Base-by-base conservation (phyloP, 1,140 invertebrate genomes). In the Brachionus angularis region DNA sequence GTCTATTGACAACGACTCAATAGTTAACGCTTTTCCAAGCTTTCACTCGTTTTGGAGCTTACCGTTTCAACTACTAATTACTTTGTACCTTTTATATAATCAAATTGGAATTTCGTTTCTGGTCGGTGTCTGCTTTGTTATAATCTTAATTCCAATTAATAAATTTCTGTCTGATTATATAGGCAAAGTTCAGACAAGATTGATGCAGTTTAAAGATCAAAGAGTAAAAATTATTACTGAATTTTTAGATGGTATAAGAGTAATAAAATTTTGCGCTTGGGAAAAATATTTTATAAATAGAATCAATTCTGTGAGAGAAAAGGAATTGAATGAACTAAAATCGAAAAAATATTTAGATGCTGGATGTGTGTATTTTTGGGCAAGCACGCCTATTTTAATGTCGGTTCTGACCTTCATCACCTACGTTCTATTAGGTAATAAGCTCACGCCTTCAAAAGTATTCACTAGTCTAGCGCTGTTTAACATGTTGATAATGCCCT, bases 331-430 rank as follows among this genome's bases (percentile, higher is more conserved):
- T 95, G 47, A 87, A 87, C 73, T 71, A 21, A 69, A 74, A 52
- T 86, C 87, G 16, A 84, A 92, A 73, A 98, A 98, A 83, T 98
- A 98, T 82, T 80, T 98, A 72, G 96, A 98, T 84, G 96, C 95
- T n/a, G 80, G 96, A 50, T 98, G 95, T 83, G 96, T 98, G 1
- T 97, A 93, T 79, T 91, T 98, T 79, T 98, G 96, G 96, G 96
- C 95, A 1, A 94, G 92, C 5, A 97, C 95, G n/a, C 95, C 95
- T 0, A 89, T 97, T 47, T 77, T 97, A 1, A 94, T 98, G 73
- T 89, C 92, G 1, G 87, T 96, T 62, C 82, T 95, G 1, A 97
- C 93, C 0, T 93, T 99, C 77, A 85, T 86, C 3, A 89, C 89
- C 0, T 96, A 93, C 77, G 86, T 89, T n/a, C 77, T 91, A 10